Conservation (phyloP, 1,140 invertebrate species). For the Parapsyche elsis region DNA sequence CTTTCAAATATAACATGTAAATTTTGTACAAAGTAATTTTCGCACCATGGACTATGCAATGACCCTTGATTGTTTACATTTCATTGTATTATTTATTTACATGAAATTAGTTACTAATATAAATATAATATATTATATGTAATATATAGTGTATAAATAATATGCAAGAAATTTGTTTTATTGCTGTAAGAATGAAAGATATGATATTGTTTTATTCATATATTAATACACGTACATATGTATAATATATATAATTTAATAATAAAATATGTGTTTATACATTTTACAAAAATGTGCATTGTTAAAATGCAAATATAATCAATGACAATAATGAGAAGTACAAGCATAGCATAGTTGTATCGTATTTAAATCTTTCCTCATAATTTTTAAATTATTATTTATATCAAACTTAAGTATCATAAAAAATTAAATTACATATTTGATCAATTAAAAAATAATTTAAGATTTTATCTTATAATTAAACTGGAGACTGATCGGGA, state of each 20-base stretch:
- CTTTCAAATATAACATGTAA: conserved; percentile 49
- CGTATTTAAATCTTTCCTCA: too few species aligned
- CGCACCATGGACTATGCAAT: conserved; percentile 52
- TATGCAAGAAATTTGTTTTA: conserved; percentile 42
- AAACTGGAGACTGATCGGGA: too few species aligned
- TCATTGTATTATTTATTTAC: conserved; percentile 46
- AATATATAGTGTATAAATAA: not conserved
- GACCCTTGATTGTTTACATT: conserved; percentile 47
- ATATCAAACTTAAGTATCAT: too few species aligned
- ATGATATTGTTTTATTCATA: not conserved
- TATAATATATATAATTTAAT: not conserved
- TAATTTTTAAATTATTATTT: too few species aligned
- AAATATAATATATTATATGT: conserved; percentile 45
- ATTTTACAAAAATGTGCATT: conserved; percentile 1
- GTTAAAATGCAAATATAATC: conserved; percentile 9
- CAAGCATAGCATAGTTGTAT: conserved; percentile 18
- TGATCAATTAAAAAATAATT: too few species aligned
- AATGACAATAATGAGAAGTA: conserved; percentile 23
- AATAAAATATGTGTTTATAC: conserved; percentile 9
- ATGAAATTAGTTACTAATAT: conserved; percentile 49
- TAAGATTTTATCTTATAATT: too few species aligned
- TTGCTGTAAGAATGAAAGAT: conserved; percentile 54
- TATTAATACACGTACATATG: not conserved
- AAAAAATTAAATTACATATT: too few species aligned
- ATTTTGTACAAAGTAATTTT: conserved; percentile 53